These are phyloP conservation scores for Matsumurasca onukii DNA, from an alignment of 1,140 invertebrate species.

Conservation along the genomic window DNA sequence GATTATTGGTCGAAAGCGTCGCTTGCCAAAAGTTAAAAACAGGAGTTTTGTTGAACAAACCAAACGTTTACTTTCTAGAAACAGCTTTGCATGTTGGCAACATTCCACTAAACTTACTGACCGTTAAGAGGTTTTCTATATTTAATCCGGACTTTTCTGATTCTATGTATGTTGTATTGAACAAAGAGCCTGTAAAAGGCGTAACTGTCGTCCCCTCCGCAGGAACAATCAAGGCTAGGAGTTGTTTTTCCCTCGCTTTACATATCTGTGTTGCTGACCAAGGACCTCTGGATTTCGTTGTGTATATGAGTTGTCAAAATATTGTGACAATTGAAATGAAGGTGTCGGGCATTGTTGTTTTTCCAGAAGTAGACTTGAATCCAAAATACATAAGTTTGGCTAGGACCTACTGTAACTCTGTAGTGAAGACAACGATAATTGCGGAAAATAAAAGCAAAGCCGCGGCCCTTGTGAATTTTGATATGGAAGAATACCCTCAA, in stretches of 20 bases:
- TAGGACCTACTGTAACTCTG: slow-evolving; percentile 8
- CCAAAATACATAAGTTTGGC: slow-evolving; percentile 10
- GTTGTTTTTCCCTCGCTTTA: background rate
- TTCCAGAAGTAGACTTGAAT: slow-evolving; percentile 26
- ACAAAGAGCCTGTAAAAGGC: slow-evolving; percentile 7
- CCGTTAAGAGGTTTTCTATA: background rate
- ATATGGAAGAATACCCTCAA: slow-evolving; percentile 27
- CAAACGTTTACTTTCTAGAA: slow-evolving; percentile 14
- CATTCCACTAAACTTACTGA: slow-evolving; percentile 2
- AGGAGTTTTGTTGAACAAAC: background rate
- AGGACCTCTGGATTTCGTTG: background rate
- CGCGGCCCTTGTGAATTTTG: background rate
- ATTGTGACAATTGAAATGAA: slow-evolving; percentile 24
- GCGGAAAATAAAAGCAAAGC: slow-evolving; percentile 18
- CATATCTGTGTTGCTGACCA: background rate
- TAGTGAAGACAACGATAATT: background rate
- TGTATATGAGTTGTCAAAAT: slow-evolving; percentile 9
- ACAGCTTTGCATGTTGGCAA: background rate
- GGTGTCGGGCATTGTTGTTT: slow-evolving; percentile 29
- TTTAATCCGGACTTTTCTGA: slow-evolving; percentile 13
- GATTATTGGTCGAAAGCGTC: background rate
- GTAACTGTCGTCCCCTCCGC: background rate
- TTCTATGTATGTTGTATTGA: slow-evolving; percentile 17
- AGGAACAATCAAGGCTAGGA: slow-evolving; percentile 12
- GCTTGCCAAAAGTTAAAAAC: background rate